phyloP scores from a whole-genome alignment of 2,888 invertebrate species.

The Biston stratarius region DNA sequence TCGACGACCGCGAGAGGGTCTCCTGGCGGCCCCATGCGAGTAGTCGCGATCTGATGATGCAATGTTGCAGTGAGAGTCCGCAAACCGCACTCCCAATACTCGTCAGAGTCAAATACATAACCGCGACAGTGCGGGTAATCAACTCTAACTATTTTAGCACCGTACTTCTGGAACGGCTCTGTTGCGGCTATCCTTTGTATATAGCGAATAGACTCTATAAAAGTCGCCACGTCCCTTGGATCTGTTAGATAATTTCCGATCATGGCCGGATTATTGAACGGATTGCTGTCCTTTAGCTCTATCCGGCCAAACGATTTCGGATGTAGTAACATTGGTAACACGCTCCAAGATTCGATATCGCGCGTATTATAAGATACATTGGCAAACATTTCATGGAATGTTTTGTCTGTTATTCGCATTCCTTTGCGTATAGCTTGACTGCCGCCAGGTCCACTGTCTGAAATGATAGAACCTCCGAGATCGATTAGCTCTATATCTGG shows the following conservation, averaged over 20 bases:
- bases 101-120: constrained; percentile 84
- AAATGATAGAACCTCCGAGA: constrained; percentile 87
- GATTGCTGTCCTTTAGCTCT: constrained; percentile 90
- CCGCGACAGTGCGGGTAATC: constrained; percentile 83
- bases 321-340: constrained; percentile 90
- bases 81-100: constrained; percentile 90
- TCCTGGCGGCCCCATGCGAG: constrained; percentile 89
- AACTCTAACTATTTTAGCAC: constrained; percentile 82
- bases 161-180: constrained; percentile 86
- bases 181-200: constrained; percentile 86
- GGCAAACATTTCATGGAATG: constrained; percentile 85
- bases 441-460: constrained; percentile 81
- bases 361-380: constrained; percentile 70
- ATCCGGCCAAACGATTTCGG: constrained; percentile 91
- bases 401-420: constrained; percentile 84
- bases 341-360: constrained; percentile 85
- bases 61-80: constrained; percentile 87
- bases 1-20: constrained; percentile 89
- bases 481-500: constrained; percentile 90
- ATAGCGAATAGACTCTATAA: constrained; percentile 88
- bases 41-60: constrained; percentile 89
- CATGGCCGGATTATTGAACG: constrained; percentile 91
- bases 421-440: constrained; percentile 81
- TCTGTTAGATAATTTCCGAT: constrained; percentile 93
- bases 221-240: constrained; percentile 85